Base-by-base conservation (phyloP, 1,140 invertebrate genomes). In the Lepidurus apus region DNA sequence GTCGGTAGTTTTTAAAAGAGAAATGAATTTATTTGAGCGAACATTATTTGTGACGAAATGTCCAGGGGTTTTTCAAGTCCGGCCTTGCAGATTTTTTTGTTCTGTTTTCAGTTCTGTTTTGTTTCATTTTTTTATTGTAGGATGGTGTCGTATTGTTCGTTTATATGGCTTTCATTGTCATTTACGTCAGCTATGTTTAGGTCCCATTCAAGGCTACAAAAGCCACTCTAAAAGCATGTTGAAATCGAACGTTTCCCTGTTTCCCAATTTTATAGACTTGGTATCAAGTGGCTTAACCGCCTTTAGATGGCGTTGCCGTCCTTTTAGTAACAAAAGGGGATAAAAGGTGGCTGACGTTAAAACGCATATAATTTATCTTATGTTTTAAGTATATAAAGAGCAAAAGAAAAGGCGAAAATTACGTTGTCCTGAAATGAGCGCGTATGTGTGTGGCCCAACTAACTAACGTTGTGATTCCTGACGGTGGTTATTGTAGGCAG, bases 391-490 rank as follows among this genome's bases (percentile, higher is more conserved):
- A 13, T n/a, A 21, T 17, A 65, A 13, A 21, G 21, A 7, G 17
- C 21, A 21, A 65, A 65, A 65, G 53, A 13, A 65, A 21, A 65
- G 53, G 53, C 53, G 21, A 65, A 17, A 21, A 65, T 34, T 34
- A n/a, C 10, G 21, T 9, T 65, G 53, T 65, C 53, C 17, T 65
- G 13, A 65, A 21, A 65, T 65, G 53, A 65, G 21, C 53, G 53
- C 21, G 34, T 34, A 21, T 17, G 53, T 65, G 53, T 65, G 53
- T 65, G 53, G 53, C 53, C 53, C 53, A 65, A 65, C 53, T 65
- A 65, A 65, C 53, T 65, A 65, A 65, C 53, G 53, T 65, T 65
- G 53, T 65, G 53, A 65, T 65, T 65, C 53, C 53, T 65, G 53
- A 65, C 53, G 53, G 53, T 65, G 53, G 53, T 65, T 65, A 65